Evolutionary conservation across 2,113 vertebrate species (phyloP).

Genomic region (Ammodytes marinus): DNA sequence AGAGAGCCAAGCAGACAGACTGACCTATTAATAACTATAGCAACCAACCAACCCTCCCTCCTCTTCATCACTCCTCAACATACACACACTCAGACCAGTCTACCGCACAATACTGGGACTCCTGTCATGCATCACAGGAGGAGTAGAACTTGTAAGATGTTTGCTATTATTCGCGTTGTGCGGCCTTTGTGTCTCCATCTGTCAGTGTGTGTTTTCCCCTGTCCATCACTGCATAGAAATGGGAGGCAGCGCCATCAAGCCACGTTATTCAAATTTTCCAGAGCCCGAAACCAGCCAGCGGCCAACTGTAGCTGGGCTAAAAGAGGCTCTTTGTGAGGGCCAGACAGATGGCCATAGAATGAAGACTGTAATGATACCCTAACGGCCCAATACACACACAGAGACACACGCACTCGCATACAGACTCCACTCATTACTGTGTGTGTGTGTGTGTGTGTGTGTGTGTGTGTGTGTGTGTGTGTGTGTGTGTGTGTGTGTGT

Average conservation of each 20-base stretch:
- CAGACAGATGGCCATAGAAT: slow-evolving; percentile 82
- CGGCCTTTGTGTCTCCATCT: slow-evolving; percentile 48
- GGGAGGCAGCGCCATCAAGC: slow-evolving; percentile 58
- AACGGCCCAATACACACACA: slow-evolving; percentile 40
- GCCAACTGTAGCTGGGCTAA: slow-evolving; percentile 75
- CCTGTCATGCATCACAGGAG: slow-evolving; percentile 25
- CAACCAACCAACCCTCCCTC: slow-evolving; percentile 7
- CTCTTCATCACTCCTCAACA: background rate
- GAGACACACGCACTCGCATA: slow-evolving; percentile 48
- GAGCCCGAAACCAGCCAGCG: slow-evolving; percentile 57
- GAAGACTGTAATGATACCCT: slow-evolving; percentile 81
- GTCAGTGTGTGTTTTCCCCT: slow-evolving; percentile 57
- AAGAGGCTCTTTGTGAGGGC: slow-evolving; percentile 78
- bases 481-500: slow-evolving; percentile 12
- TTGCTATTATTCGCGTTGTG: slow-evolving; percentile 45
- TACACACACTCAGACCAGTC: slow-evolving; percentile 9
- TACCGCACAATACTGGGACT: background rate
- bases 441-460: slow-evolving; percentile 37
- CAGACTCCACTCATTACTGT: slow-evolving; percentile 56
- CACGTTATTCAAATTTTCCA: slow-evolving; percentile 75
- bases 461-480: slow-evolving; percentile 29
- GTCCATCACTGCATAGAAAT: slow-evolving; percentile 60
- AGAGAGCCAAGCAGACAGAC: slow-evolving; percentile 65
- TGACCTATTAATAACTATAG: slow-evolving; percentile 75
- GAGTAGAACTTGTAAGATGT: slow-evolving; percentile 46